Conservation (phyloP, 1,140 invertebrate genomes). For the Drosophila persimilis region DNA sequence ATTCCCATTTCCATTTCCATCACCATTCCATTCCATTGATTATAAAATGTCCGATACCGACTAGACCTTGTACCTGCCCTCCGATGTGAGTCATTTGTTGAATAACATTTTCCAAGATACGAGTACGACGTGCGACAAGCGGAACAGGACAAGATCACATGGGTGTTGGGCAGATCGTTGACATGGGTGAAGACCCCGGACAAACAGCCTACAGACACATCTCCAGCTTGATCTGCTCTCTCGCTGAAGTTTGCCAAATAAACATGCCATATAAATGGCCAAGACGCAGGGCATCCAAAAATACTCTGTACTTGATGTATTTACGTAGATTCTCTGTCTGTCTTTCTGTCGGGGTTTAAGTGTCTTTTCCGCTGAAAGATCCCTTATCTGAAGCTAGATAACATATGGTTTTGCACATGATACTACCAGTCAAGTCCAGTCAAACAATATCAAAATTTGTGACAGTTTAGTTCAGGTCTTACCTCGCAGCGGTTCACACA, state of each 20-base stretch:
- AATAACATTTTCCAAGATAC: slow-evolving; percentile 16
- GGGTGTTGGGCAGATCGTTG: slow-evolving; percentile 33
- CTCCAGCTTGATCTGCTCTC: not conserved
- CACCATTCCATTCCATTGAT: slow-evolving; percentile 17
- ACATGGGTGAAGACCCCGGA: slow-evolving; percentile 31
- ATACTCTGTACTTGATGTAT: slow-evolving; percentile 41
- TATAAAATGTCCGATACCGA: slow-evolving; percentile 18
- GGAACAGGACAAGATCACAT: slow-evolving; percentile 33
- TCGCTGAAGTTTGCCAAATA: slow-evolving; percentile 46
- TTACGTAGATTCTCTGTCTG: slow-evolving; percentile 44
- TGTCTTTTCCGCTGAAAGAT: slow-evolving; percentile 42
- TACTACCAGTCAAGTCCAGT: slow-evolving; percentile 7
- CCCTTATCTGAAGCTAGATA: slow-evolving; percentile 33
- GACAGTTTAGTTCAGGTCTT: slow-evolving; percentile 31
- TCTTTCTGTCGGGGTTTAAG: slow-evolving; percentile 15
- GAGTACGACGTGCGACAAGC: slow-evolving; percentile 5
- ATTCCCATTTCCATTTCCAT: not conserved
- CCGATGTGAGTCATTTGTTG: slow-evolving; percentile 28
- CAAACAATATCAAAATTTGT: slow-evolving; percentile 34
- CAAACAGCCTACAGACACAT: slow-evolving; percentile 24
- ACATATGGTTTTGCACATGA: slow-evolving; percentile 31
- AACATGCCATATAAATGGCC: slow-evolving; percentile 28
- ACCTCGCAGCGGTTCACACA: slow-evolving; percentile 10
- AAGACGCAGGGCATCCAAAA: slow-evolving; percentile 45
- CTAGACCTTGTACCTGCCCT: slow-evolving; percentile 9